These are phyloP conservation scores for Labeo calbasu DNA, from an alignment of 2,797 vertebrate genomes.

Conservation along the genomic window DNA sequence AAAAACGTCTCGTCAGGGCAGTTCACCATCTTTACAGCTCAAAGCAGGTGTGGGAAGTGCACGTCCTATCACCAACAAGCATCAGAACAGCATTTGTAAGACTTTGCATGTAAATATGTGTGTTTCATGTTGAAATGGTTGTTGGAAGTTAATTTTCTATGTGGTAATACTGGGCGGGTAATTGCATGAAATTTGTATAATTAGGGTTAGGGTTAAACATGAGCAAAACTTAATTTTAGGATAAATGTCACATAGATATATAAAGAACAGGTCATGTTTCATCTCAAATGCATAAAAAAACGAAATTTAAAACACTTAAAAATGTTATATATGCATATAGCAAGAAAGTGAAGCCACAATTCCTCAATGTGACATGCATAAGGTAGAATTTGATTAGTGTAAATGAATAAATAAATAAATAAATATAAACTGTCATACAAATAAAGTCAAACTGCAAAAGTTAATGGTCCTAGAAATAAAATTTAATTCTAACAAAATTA, in stretches of 20 bases:
- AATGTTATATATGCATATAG: background rate
- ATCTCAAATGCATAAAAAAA: background rate
- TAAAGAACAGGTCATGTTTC: background rate
- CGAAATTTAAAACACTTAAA: no score
- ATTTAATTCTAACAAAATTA: no score
- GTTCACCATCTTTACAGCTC: conserved; percentile 78
- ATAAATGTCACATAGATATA: background rate
- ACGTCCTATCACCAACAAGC: conserved; percentile 64
- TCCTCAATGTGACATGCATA: background rate
- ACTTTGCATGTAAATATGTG: background rate
- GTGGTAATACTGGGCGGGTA: background rate
- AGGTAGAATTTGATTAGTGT: background rate
- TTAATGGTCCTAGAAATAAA: no score
- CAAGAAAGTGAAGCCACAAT: background rate
- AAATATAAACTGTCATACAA: background rate
- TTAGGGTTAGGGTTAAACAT: background rate
- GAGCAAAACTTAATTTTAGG: background rate
- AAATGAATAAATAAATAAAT: background rate
- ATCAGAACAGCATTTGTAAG: conserved; percentile 5
- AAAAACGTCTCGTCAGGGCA: conserved; percentile 69
- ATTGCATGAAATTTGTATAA: background rate
- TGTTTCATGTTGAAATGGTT: background rate
- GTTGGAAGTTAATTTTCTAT: background rate
- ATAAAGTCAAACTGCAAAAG: no score
- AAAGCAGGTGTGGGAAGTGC: conserved; percentile 84